Evolutionary conservation across 53 echinoderm and acorn worm species (phyloP).

Genomic region (Antedon mediterranea): DNA sequence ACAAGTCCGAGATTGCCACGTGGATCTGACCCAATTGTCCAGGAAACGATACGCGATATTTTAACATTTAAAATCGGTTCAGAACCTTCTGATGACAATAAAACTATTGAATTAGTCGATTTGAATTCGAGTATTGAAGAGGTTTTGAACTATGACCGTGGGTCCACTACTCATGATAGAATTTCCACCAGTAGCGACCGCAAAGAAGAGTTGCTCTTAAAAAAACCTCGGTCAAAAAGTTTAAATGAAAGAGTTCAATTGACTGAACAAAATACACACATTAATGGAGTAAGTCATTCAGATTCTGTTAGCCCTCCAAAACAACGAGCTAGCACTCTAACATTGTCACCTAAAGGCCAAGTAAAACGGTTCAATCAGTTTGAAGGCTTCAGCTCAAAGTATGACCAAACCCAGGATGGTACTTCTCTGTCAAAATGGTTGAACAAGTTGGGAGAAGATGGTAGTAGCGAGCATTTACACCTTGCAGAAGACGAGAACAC

Average conservation of each 20-base stretch:
- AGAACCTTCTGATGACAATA: background rate
- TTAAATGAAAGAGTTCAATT: background rate
- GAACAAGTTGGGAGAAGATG: constrained; percentile 35
- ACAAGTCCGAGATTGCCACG: background rate
- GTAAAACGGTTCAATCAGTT: background rate
- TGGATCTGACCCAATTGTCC: background rate
- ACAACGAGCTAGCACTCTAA: background rate
- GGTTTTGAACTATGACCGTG: background rate
- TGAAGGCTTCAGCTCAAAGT: constrained; percentile 10
- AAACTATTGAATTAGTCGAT: background rate
- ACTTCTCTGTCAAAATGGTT: constrained; percentile 42
- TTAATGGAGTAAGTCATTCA: background rate
- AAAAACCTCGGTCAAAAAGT: background rate
- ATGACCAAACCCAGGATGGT: constrained; percentile 7
- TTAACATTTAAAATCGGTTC: background rate
- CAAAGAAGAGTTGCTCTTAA: background rate
- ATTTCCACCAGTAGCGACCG: background rate
- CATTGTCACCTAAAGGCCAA: background rate
- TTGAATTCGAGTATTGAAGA: background rate
- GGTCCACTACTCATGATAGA: background rate
- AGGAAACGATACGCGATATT: background rate
- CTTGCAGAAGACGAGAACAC: constrained; percentile 12
- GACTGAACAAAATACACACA: background rate
- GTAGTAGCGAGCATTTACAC: constrained; percentile 13
- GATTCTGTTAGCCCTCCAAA: background rate